Percentiles rank a stretch among this genome's conserved stretches.
phyloP scores from a whole-genome alignment of 2,888 invertebrate genomes.

The Hypomecis punctinalis region DNA sequence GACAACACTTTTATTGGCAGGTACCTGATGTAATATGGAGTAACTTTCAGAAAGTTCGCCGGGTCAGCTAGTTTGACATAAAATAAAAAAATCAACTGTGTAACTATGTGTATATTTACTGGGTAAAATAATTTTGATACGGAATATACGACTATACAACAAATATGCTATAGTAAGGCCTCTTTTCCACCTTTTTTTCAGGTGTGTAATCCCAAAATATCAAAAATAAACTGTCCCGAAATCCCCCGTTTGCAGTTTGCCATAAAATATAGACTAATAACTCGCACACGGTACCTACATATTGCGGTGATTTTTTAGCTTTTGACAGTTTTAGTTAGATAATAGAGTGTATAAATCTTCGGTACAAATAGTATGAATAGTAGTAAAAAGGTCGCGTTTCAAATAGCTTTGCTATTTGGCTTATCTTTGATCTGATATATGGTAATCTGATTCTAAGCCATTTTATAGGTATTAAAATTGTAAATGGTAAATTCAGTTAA shows the following conservation, averaged over 20 bases:
- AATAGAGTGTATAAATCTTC: constrained; percentile 26
- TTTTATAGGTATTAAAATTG: no score
- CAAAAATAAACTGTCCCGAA: neutral
- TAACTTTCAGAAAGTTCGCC: no score
- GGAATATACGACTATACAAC: no score
- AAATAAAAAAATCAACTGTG: no score
- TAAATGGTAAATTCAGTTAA: no score
- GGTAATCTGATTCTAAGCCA: no score
- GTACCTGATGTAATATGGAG: no score
- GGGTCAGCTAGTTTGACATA: no score
- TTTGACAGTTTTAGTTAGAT: constrained; percentile 31
- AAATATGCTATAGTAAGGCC: no score
- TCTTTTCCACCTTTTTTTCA: neutral
- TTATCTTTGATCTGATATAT: neutral
- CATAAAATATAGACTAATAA: constrained; percentile 24
- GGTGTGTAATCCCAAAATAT: neutral
- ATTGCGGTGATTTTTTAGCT: constrained; percentile 29
- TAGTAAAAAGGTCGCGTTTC: constrained; percentile 1
- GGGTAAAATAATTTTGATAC: no score
- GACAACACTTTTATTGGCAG: no score
- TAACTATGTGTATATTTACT: no score
- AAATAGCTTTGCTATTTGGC: constrained; percentile 1
- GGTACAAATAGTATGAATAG: constrained; percentile 4
- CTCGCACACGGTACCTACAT: constrained; percentile 25
- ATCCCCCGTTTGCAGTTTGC: constrained; percentile 1